These are phyloP conservation scores for Dynastes maya DNA, from an alignment of 2,888 invertebrate genomes.

Conservation along the genomic window DNA sequence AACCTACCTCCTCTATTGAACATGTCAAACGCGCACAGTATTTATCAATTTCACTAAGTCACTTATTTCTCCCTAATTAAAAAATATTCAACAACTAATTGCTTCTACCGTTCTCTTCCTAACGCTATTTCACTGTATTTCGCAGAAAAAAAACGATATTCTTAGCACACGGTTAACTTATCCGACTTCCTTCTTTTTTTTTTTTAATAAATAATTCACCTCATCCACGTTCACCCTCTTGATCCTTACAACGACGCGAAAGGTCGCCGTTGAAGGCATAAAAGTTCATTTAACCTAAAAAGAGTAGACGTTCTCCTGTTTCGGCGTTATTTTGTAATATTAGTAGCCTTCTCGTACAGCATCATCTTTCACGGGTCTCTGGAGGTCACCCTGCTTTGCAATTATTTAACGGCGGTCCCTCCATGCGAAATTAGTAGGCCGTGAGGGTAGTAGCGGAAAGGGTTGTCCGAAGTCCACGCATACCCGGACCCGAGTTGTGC, in stretches of 20 bases:
- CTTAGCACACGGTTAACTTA: slow-evolving; percentile 6
- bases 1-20: neutral
- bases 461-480: slow-evolving; percentile 56
- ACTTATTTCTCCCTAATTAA: neutral
- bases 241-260: neutral
- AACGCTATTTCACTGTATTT: neutral
- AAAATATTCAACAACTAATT: slow-evolving; percentile 37
- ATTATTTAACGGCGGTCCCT: slow-evolving; percentile 64
- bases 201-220: slow-evolving; percentile 42
- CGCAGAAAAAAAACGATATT: neutral
- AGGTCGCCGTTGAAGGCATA: slow-evolving; percentile 28
- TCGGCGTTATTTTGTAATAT: slow-evolving; percentile 59
- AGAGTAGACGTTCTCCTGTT: slow-evolving; percentile 42
- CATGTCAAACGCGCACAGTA: slow-evolving; percentile 9
- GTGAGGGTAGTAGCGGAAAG: slow-evolving; percentile 52
- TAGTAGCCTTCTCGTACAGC: slow-evolving; percentile 61
- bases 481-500: slow-evolving; percentile 38
- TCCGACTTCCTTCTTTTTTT: slow-evolving; percentile 21
- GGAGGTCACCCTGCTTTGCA: slow-evolving; percentile 68
- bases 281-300: slow-evolving; percentile 41
- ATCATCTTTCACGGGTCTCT: slow-evolving; percentile 67
- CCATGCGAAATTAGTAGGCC: slow-evolving; percentile 57
- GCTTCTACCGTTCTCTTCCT: neutral
- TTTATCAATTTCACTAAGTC: slow-evolving; percentile 26
- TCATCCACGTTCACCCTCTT: neutral